Base-by-base conservation (phyloP, 2,113 vertebrate genomes). In the Brachypteracias leptosomus region DNA sequence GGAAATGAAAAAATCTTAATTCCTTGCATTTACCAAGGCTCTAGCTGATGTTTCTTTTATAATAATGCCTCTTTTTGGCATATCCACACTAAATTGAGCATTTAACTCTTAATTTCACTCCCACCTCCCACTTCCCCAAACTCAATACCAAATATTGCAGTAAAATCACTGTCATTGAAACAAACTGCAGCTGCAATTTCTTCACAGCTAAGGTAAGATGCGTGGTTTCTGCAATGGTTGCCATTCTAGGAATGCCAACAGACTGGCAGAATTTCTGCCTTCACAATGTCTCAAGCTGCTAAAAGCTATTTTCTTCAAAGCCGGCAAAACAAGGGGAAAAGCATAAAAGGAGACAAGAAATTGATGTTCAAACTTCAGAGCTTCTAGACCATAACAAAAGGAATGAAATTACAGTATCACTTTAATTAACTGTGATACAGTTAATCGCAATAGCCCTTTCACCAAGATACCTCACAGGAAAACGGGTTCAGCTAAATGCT, bases 331-430 rank as follows among this genome's bases (percentile, higher is more conserved):
- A 54, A 71, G 18, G 16, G 36, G 9, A 40, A 11, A 81, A 62
- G 5, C 9, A 66, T 44, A 58, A 62, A 74, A 84, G 36, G 31
- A 71, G 9, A 72, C 1, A 47, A 73, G 61, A 85, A 80, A 85
- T 16, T 44, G 6, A 38, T 28, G 9, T 35, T 0, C 0, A n/a
- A 62, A 58, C 10, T n/a, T 87, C 46, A 33, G 51, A 71, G 84
- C 54, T 71, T 52, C 52, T 40, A 57, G 33, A 65, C 15, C 54
- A n/a, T n/a, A 75, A 72, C 20, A 54, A 31, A 88, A 78, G 54
- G 26, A 67, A 71, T 0, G 0, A 73, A 80, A 57, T 73, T 52
- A 83, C 0, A 1, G 8, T 44, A 47, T 54, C 1, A 66, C 52
- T 91, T 84, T 61, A 73, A 89, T 87, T 77, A 91, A 73, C 46